Base-by-base conservation (phyloP, 2,113 vertebrate genomes). In the Paracanthobrama guichenoti region DNA sequence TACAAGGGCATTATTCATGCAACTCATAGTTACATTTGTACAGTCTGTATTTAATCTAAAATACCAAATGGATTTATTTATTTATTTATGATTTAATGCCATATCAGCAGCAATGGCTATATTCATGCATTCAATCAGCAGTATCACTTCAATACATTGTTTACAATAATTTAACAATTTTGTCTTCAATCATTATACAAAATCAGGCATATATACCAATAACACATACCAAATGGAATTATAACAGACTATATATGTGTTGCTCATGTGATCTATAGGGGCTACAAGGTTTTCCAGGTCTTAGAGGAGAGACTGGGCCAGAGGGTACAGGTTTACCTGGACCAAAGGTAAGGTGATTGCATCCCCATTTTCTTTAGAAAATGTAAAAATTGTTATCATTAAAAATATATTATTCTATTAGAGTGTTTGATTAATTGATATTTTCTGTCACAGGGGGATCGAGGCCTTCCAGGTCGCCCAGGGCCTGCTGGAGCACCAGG, bases 271-370 rank as follows among this genome's bases (percentile, higher is more conserved):
- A 82, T 80, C 11, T 39, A 26, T 42, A 98, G 96, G 96, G 97
- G 55, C 89, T 90, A 71, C 91, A 87, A 0, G 97, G 96, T 75
- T 83, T 89, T 79, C 88, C 90, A 57, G 96, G 96, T 14, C 90
- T 90, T 64, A 84, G 83, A 0, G 96, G 97, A 90, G 95, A 96
- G 84, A 53, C 59, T 26, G 97, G 95, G 69, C 87, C 91, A 85
- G 95, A 90, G 81, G 95, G 95, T 0, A 2, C 90, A 31, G 96
- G 96, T 84, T 94, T 97, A 89, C 91, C 95, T 55, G 96, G 96
- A 88, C 89, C 92, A 85, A 98, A 97, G 94, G 97, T 97, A 91
- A 81, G 77, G 31, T 60, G 39, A 4, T 48, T 64, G 24, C 13
- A 66, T 46, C 9, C 35, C 4, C 1, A 9, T 18, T 6, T 60